Evolutionary conservation across 2,113 vertebrate species (phyloP), one percentile per base, ranked within the genome.

Genomic region (Eclectus roratus): DNA sequence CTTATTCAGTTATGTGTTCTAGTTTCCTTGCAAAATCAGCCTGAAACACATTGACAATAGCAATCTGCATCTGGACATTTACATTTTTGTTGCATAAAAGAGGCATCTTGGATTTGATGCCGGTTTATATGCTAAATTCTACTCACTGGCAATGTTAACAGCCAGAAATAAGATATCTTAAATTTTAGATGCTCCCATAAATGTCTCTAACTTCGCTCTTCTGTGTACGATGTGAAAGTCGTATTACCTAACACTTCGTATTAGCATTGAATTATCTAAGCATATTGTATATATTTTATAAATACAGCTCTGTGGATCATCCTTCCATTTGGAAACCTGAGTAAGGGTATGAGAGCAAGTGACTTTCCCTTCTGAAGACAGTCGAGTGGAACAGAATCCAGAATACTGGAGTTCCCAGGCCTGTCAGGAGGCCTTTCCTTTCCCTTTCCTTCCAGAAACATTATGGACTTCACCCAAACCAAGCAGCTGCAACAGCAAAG

Each of bases 51-150:
- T 3, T 61, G 70, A 83, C 84, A 91, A 88, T 33, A 65, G 79
- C 70, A 89, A 94, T 93, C 91, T 84, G 90, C 88, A 97, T 65
- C 85, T 95, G 88, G 52, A 69, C 43, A 91, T 95, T 94, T 84
- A 86, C 92, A 96, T 90, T 94, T 95, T 58, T 49, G 56, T 56
- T 21, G 69, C 61, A 41, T 72, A 85, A 83, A 95, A 96, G 82
- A 66, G 47, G 66, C 81, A 56, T 60, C 66, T 74, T 66, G 81
- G 81, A 74, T 88, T 58, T 33, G 69, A 60, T 56, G 60, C 46
- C 9, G 33, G 33, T 88, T 93, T 25, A 5, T 27, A 43, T 13
- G 41, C 52, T 58, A 20, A 93, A 87, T 53, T 70, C 87, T 83
- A 58, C 64, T 81, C 56, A 21, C 50, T 64, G 52, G 4, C 28